Evolutionary conservation across 2,797 vertebrate species (phyloP).

Genomic region (Prunella strophiata): DNA sequence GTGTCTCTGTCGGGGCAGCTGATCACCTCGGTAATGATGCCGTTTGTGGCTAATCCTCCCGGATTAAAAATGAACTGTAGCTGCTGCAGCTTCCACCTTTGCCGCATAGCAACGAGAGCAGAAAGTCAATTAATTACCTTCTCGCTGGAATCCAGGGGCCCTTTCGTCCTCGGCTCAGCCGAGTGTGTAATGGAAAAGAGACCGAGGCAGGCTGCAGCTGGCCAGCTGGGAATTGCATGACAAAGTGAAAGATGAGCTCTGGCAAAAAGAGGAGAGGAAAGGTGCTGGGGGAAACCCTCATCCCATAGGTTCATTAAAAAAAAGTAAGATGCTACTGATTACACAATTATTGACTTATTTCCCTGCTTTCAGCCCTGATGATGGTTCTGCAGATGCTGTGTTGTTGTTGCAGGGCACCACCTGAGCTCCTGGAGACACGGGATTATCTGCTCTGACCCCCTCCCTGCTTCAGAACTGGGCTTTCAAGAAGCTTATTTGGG

Average conservation of each 20-base stretch:
- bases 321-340: conserved; percentile 39
- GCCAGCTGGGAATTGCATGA: conserved; percentile 72
- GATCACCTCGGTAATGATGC: conserved; percentile 33
- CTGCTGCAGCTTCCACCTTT: conserved; percentile 63
- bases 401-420: background rate
- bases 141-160: conserved; percentile 69
- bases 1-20: background rate
- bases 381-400: background rate
- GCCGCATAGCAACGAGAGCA: conserved; percentile 75
- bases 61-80: conserved; percentile 58
- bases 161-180: conserved; percentile 82
- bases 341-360: background rate
- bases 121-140: conserved; percentile 84
- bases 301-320: conserved; percentile 60
- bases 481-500: background rate
- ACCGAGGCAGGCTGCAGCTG: conserved; percentile 74
- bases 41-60: conserved; percentile 34
- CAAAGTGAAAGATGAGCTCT: conserved; percentile 65
- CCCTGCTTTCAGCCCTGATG: background rate
- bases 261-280: background rate
- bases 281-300: background rate
- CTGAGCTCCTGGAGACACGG: background rate
- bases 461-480: background rate
- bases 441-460: background rate
- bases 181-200: conserved; percentile 93